A percentile compares a stretch with the other conserved stretches of the same genome.
Evolutionary conservation across 2,888 invertebrate species (phyloP).

Genomic region (Dusona sp.): DNA sequence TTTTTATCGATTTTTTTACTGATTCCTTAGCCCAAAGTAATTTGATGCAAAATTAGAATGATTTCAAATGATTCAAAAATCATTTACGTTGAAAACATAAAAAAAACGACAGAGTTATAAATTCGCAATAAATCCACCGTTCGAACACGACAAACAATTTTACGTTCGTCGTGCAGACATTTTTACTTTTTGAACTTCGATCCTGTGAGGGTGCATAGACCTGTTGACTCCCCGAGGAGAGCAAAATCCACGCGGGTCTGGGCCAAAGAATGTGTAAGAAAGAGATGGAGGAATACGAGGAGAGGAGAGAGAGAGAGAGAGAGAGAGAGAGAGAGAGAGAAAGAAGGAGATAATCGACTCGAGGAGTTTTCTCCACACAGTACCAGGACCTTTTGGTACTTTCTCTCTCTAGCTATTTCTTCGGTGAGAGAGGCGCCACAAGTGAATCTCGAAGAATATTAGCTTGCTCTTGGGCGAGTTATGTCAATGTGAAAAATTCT

Average conservation of each 20-base stretch:
- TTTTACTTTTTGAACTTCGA: constrained; percentile 63
- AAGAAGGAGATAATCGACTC: constrained; percentile 45
- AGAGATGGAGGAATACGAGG: neutral
- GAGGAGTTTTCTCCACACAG: constrained; percentile 51
- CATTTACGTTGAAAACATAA: neutral
- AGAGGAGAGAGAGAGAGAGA: neutral
- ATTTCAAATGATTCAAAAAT: constrained; percentile 6
- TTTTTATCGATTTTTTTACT: neutral
- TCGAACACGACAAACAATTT: neutral
- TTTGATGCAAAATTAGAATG: neutral
- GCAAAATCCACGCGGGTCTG: constrained; percentile 29
- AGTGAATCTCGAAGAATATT: constrained; percentile 61
- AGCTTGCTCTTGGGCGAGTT: neutral
- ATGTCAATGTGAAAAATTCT: neutral
- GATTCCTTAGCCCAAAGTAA: neutral
- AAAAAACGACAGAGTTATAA: neutral
- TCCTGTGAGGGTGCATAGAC: constrained; percentile 58
- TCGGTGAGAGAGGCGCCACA: constrained; percentile 22
- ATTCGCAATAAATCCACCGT: neutral
- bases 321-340: constrained; percentile 4
- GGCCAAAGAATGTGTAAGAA: constrained; percentile 30
- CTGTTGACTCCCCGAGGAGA: constrained; percentile 64
- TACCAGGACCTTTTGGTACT: constrained; percentile 29
- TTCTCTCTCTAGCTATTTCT: constrained; percentile 9
- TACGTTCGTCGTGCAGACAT: constrained; percentile 19